Base-by-base conservation (phyloP, 2,888 invertebrate genomes). In the Acrocyrtus sp. region DNA sequence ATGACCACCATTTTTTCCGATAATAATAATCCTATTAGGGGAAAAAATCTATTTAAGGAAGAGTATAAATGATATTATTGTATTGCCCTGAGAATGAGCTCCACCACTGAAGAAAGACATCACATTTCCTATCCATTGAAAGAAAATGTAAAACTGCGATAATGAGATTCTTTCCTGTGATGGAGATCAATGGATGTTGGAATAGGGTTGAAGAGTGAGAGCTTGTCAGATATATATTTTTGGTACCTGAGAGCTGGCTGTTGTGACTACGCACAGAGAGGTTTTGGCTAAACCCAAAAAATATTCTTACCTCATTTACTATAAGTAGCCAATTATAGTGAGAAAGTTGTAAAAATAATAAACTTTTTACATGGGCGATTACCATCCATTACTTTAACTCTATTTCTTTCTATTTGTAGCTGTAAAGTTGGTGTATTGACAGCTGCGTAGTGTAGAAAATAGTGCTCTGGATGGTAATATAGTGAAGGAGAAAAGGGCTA, bases 321-420 rank as follows among this genome's bases (percentile, higher is more conserved):
- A 21, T 22, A 63, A 53, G 45, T 53, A 53, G 51, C 63, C 63
- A 63, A 63, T 63, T 63, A 63, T 53, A 19, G 22, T 51, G 17
- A 41, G 24, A 62, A 17, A 17, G 5, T 48, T 47, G 47, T 60
- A 48, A 48, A 60, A 48, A n/a, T n/a, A n/a, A n/a, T n/a, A n/a
- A n/a, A n/a, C n/a, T n/a, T n/a, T n/a, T n/a, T n/a, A n/a, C n/a
- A n/a, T n/a, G n/a, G n/a, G n/a, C n/a, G n/a, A n/a, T n/a, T 60
- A 39, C 12, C 39, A 39, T 39, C 12, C 39, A 39, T 12, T 8
- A 39, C 12, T 39, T 39, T 12, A 39, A 39, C 8, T 8, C 8
- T 39, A 10, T 12, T 39, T 39, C 39, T 10, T 12, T 39, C 39
- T 39, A 8, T 39, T 12, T 12, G 39, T 10, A 39, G 12, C 12